These are phyloP conservation scores for Cyanocitta stelleri DNA, from an alignment of 2,113 vertebrate species.

Conservation along the genomic window DNA sequence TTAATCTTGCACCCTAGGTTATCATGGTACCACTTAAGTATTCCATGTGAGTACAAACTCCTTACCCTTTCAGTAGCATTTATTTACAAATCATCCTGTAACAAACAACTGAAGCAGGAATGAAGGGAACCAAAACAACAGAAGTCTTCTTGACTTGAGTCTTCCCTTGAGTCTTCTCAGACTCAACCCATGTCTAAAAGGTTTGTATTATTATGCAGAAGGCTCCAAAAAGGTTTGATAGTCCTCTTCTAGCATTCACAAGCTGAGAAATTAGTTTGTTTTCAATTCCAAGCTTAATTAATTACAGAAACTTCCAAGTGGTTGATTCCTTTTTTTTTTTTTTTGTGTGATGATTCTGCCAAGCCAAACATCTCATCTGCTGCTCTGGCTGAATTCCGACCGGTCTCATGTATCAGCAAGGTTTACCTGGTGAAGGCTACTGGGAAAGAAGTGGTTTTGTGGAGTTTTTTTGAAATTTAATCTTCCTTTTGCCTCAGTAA, in stretches of 20 bases:
- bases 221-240: background rate
- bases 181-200: background rate
- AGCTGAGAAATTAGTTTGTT: background rate
- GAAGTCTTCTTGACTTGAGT: background rate
- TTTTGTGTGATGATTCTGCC: background rate
- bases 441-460: background rate
- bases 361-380: background rate
- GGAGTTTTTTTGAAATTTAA: background rate
- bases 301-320: background rate
- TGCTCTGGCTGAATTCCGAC: background rate
- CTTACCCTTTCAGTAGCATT: background rate
- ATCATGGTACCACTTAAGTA: background rate
- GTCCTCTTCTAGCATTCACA: background rate
- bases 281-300: background rate
- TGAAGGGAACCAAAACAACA: background rate
- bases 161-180: background rate
- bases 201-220: background rate
- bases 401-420: background rate
- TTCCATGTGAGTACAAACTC: background rate
- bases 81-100: background rate
- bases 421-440: background rate
- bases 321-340: background rate
- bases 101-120: background rate
- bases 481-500: background rate
- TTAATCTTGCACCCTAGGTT: background rate